Conservation (phyloP, 2,113 vertebrate species). For the Solenodon paradoxus region DNA sequence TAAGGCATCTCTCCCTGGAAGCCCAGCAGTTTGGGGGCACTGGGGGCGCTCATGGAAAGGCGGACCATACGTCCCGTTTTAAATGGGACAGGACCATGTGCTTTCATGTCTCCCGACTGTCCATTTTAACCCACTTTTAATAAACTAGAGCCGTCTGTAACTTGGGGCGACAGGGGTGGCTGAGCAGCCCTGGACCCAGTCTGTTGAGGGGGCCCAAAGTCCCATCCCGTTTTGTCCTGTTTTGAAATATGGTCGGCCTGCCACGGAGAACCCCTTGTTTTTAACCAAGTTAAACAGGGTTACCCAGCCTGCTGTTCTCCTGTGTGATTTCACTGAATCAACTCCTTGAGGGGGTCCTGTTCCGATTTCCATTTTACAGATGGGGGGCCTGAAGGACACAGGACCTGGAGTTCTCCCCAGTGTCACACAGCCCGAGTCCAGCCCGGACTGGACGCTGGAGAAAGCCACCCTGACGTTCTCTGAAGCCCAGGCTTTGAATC, state of each 20-base stretch:
- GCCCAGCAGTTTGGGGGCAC: not conserved
- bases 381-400: not conserved
- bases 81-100: too few relatives aligned
- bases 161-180: too few relatives aligned
- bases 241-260: too few relatives aligned
- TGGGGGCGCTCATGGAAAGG: not conserved
- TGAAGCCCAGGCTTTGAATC: not conserved
- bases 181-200: too few relatives aligned
- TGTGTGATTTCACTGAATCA: not conserved
- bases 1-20: not conserved
- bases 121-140: too few relatives aligned
- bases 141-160: too few relatives aligned
- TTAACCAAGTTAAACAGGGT: too few relatives aligned
- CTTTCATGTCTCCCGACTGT: too few relatives aligned
- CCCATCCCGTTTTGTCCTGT: too few relatives aligned
- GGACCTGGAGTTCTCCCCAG: not conserved
- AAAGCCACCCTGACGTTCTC: not conserved
- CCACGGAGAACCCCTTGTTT: too few relatives aligned
- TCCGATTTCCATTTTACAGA: not conserved
- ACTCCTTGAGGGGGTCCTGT: not conserved
- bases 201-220: too few relatives aligned
- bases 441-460: not conserved
- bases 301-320: too few relatives aligned
- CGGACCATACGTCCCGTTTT: accelerated
- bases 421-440: not conserved